Evolutionary conservation across 35 echinoderm and acorn worm species (phyloP), one percentile per base, ranked within the genome.

Genomic region (Ophioderma brevispina): DNA sequence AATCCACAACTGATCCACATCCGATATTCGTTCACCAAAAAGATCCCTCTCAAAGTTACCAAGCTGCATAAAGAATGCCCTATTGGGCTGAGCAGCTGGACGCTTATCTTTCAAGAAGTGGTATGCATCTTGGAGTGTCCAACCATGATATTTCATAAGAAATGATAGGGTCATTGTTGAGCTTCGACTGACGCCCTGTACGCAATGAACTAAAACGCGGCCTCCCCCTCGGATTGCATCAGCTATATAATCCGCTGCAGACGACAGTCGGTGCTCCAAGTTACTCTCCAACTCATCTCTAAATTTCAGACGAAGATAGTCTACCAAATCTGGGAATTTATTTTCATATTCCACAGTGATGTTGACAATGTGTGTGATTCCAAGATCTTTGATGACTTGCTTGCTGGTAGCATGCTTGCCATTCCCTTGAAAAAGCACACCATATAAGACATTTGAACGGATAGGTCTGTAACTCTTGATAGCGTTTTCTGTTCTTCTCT

Each of bases 191-290:
- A 92, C 89, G 17, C 96, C 96, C 84, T 93, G 90, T 1, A 95
- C 92, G 55, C 96, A 98, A 78, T 98, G 96, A 39, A 98, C 93
- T 0, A 98, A 41, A 17, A 98, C 96, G 23, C 93, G 82, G 32
- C 90, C 92, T 34, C 91, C 87, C 36, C 33, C 33, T n/a, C 49
- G 40, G 15, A 92, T 87, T 8, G 94, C 90, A 52, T 89, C 76
- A 32, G 93, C 96, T 11, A 98, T 84, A 37, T 95, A 98, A 64
- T 95, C 92, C 17, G 96, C 93, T 32, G 96, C 93, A 13, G 35
- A 32, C 17, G 84, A 75, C 31, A 98, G 81, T 40, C 87, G 75
- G 25, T 85, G 87, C 19, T 81, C 37, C 35, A 98, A 32, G 25
- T 95, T 88, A 37, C 78, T 84, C 14, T 82, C 37, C 14, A 87